Base-by-base conservation (phyloP, 2,888 invertebrate species). In the Paralinhomoeus sp. region DNA sequence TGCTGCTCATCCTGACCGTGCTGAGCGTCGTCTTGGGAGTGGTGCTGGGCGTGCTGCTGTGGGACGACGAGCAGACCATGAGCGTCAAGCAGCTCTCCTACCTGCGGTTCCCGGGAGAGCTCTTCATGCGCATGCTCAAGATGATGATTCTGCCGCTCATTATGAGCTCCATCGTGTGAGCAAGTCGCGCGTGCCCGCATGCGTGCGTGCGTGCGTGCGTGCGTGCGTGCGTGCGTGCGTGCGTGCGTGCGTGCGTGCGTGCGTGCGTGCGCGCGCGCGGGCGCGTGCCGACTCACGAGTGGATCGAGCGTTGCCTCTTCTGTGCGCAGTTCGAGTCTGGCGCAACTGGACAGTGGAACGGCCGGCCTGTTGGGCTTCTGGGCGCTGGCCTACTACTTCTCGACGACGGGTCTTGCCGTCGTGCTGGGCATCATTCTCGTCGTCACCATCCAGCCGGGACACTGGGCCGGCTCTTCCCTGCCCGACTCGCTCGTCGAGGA, bases 361-460 rank as follows among this genome's bases (percentile, higher is more conserved):
- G 53, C 55, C 21, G 55, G 55, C 37, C 47, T 47, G 44, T 44
- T 55, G 37, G 55, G 55, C 42, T 42, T 49, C 2, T 49, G 52
- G 9, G 48, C 55, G 0, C 45, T 54, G 37, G 27, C 42, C 12
- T 55, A 51, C 44, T 55, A 55, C 45, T 51, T 53, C 17, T 18
- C 46, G 2, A 55, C 54, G 2, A 55, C 54, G 1, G 49, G 53
- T 44, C 36, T 49, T 37, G 54, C 54, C 22, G 54, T 55, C 1
- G 47, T 52, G 34, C 47, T 50, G 15, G 54, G 34, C 34, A 37
- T 41, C 3, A 41, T 37, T 35, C 18, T 41, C 24, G 41, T 36
- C 2, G 17, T 27, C 24, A 37, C 78, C 24, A 84, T 93, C 57
- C 73, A 78, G 56, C 91, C 91, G 0, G 91, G 72, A 33, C 49